These are phyloP conservation scores for Pipistrellus kuhlii DNA, from an alignment of 2,797 vertebrate genomes.

Conservation along the genomic window DNA sequence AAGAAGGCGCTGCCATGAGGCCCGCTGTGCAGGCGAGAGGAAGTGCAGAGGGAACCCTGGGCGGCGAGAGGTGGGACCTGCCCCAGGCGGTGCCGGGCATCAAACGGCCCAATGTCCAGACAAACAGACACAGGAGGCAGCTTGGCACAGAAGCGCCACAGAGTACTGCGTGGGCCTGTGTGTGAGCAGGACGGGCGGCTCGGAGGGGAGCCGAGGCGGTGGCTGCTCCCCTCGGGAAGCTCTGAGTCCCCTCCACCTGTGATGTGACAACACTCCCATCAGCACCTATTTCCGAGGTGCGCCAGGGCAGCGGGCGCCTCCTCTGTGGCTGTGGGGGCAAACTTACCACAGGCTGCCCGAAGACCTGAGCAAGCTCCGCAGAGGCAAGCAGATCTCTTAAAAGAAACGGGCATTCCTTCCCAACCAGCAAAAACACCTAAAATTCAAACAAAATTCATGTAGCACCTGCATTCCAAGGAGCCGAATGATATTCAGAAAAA, in stretches of 20 bases:
- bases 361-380: constrained; percentile 85
- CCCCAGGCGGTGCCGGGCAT: fast-evolving
- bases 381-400: constrained; percentile 89
- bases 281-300: neutral
- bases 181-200: too few species aligned
- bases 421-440: constrained; percentile 87
- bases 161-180: fast-evolving
- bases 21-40: fast-evolving
- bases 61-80: too few species aligned
- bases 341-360: constrained; percentile 88
- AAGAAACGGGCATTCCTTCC: constrained; percentile 89
- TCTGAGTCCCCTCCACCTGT: neutral
- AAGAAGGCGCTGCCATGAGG: fast-evolving
- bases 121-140: neutral
- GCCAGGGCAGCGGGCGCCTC: neutral
- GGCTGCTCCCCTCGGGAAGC: neutral
- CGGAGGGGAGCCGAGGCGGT: fast-evolving
- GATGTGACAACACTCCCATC: neutral
- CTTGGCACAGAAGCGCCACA: neutral
- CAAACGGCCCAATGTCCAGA: neutral
- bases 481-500: neutral
- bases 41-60: fast-evolving
- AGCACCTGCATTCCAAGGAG: neutral
- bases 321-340: fast-evolving
- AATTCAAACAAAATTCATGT: constrained; percentile 20